phyloP scores from a whole-genome alignment of 2,888 invertebrate genomes.

The Drosophila falleni region DNA sequence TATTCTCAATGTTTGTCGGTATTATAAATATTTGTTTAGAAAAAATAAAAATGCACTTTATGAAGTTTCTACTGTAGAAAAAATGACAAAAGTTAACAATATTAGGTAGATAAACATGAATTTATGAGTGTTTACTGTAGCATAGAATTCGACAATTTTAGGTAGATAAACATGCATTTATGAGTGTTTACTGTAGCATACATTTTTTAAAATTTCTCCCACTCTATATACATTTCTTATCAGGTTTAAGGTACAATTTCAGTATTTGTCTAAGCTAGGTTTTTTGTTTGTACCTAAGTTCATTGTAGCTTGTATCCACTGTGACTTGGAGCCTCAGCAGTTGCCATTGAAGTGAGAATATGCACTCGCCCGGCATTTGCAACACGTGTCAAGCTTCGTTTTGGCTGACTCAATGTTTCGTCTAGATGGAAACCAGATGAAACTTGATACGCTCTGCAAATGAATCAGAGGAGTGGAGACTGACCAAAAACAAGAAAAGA shows the following conservation, averaged over 20 bases:
- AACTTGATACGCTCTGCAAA: slow-evolving; percentile 5
- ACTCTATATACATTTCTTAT: background rate
- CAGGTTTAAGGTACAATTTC: background rate
- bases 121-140: slow-evolving; percentile 13
- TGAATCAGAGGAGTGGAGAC: background rate
- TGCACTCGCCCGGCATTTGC: slow-evolving; percentile 14
- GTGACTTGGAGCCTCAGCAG: slow-evolving; percentile 11
- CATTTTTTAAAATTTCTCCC: background rate
- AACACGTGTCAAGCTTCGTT: slow-evolving; percentile 35
- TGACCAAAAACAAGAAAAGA: background rate
- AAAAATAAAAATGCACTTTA: background rate
- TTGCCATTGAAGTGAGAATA: slow-evolving; percentile 32
- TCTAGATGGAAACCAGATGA: background rate
- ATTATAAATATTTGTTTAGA: background rate
- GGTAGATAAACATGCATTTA: background rate
- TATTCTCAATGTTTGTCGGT: background rate
- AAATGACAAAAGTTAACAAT: too few species aligned
- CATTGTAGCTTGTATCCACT: slow-evolving; percentile 8
- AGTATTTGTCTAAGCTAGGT: background rate
- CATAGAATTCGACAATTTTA: too few species aligned
- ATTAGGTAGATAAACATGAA: too few species aligned
- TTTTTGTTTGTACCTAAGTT: background rate
- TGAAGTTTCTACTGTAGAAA: slow-evolving; percentile 1
- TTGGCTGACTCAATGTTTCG: slow-evolving; percentile 29
- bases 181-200: slow-evolving; percentile 8